phyloP scores from a whole-genome alignment of 1,140 invertebrate genomes.

The Pseudomyrmex flavicornis region DNA sequence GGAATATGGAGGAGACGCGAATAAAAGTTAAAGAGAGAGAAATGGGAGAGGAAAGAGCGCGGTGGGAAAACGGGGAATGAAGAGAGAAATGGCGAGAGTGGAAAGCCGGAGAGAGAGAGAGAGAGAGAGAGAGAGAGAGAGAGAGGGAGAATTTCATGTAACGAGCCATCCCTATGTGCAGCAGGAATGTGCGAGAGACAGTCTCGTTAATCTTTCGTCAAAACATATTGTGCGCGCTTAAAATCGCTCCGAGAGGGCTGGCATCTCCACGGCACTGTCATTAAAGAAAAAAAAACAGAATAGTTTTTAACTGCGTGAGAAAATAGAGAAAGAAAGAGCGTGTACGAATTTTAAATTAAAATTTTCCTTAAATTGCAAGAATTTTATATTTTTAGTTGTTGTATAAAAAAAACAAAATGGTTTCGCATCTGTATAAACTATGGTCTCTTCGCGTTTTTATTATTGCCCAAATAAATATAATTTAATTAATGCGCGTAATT shows the following conservation, averaged over 20 bases:
- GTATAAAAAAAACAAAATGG: too few species aligned
- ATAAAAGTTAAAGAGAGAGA: slow-evolving; percentile 51
- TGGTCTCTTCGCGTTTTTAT: too few species aligned
- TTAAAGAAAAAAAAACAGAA: slow-evolving; percentile 15
- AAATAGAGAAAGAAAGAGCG: background rate
- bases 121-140: too few species aligned
- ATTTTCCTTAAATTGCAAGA: background rate
- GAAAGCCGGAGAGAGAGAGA: slow-evolving; percentile 58
- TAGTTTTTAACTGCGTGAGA: background rate
- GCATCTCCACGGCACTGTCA: background rate
- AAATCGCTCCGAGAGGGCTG: slow-evolving; percentile 45
- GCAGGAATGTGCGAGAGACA: slow-evolving; percentile 64
- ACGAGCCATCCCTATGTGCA: slow-evolving; percentile 38
- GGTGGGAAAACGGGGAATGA: background rate
- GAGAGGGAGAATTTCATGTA: slow-evolving; percentile 48
- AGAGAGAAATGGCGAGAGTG: background rate
- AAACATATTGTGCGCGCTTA: slow-evolving; percentile 70
- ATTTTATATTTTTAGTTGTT: background rate
- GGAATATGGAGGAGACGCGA: slow-evolving; percentile 34
- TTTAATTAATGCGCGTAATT: background rate
- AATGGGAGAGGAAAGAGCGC: slow-evolving; percentile 14
- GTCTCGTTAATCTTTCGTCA: slow-evolving; percentile 73
- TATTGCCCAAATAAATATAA: slow-evolving; percentile 3
- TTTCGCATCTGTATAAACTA: too few species aligned
- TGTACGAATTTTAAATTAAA: slow-evolving; percentile 5